Evolutionary conservation across 2,888 invertebrate genomes (phyloP), one percentile per base, ranked within the genome.

Genomic region (Germaria angustata): DNA sequence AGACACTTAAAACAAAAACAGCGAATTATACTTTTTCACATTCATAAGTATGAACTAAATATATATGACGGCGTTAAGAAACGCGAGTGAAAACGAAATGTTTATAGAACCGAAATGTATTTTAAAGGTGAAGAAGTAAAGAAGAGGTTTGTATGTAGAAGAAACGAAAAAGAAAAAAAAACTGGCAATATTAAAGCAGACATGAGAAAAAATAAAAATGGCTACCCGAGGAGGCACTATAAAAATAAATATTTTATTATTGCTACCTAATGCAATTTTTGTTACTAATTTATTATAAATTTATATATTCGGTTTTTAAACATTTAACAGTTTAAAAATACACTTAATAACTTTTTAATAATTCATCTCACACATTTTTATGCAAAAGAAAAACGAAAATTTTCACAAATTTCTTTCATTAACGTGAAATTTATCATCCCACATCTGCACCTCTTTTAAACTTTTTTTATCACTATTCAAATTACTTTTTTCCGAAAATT

Each of bases 141-240:
- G 85, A 88, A 88, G 84, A 79, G 75, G 79, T 82, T 82, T 79
- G 88, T 87, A 86, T 85, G 84, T 83, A 84, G 84, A 82, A 84
- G 69, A 66, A 84, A 86, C 86, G 85, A 86, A 84, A 85, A 84
- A 75, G 66, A 68, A 39, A 71, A 84, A 83, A 73, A 82, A 81
- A 78, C 81, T 68, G 44, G 72, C 76, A 81, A 86, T 85, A 82
- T 86, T 86, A 85, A 86, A 87, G 87, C 86, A 84, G 84, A 79
- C 65, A 82, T 53, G 84, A 84, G 85, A 86, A 84, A 79, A 87
- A 88, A 86, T 87, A 86, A 88, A 87, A 87, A 87, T 87, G 88
- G 88, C 87, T 87, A 86, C 88, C 87, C 65, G 63, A 71, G 32
- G 49, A 73, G 57, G 46, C 69, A 66, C 71, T 57, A 53, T 15